Conservation (phyloP, 2,113 vertebrate species). For the Australoheros scitulus region DNA sequence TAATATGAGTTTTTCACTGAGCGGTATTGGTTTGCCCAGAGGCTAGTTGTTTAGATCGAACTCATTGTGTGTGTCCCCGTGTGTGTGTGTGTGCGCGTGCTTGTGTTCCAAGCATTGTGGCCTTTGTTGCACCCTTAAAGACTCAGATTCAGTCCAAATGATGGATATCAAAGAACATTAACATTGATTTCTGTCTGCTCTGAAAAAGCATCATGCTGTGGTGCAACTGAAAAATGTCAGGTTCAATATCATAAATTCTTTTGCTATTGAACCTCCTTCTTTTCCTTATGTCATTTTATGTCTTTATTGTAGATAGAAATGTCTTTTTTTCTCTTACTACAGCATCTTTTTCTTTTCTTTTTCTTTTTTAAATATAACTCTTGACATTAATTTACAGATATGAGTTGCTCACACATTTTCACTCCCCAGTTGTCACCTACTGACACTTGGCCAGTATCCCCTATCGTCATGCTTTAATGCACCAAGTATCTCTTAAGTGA, state of each 20-base stretch:
- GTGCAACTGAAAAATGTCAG: conserved; percentile 30
- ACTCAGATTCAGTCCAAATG: conserved; percentile 61
- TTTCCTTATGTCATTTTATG: neutral
- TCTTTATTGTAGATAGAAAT: neutral
- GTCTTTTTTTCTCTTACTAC: neutral
- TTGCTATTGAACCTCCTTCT: neutral
- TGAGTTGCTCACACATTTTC: neutral
- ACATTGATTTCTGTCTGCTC: conserved; percentile 64
- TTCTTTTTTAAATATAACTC: neutral
- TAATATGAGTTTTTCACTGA: conserved; percentile 22
- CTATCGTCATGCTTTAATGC: no score
- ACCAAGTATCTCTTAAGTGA: no score
- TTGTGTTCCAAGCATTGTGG: conserved; percentile 23
- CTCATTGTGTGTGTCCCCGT: neutral
- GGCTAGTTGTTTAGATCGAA: conserved; percentile 33
- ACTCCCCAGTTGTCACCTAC: no score
- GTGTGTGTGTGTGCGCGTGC: neutral
- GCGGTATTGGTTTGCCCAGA: neutral
- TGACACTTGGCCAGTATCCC: no score
- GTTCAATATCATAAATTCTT: conserved; percentile 19
- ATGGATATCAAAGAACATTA: conserved; percentile 65
- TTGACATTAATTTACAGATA: neutral
- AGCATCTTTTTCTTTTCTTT: neutral
- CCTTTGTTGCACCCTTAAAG: conserved; percentile 20
- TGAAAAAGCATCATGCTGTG: conserved; percentile 59